Percentiles rank a stretch among this genome's conserved stretches.
Evolutionary conservation across 2,113 vertebrate species (phyloP).

Genomic region (Charina bottae): DNA sequence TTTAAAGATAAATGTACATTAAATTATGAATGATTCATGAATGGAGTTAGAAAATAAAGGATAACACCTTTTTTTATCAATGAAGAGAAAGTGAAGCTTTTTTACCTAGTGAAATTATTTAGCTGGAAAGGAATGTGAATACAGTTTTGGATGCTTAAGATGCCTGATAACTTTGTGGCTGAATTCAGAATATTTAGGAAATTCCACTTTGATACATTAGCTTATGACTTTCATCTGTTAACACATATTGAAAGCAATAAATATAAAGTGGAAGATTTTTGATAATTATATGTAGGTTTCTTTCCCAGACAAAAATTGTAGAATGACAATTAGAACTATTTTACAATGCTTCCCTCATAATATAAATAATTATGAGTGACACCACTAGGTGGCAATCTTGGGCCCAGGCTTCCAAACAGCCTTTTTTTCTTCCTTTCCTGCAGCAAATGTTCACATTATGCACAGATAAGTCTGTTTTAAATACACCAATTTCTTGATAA

Average conservation of each 20-base stretch:
- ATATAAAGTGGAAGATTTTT: neutral
- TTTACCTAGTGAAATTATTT: slow-evolving; percentile 58
- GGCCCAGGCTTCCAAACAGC: neutral
- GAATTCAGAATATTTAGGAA: slow-evolving; percentile 43
- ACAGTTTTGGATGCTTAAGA: slow-evolving; percentile 53
- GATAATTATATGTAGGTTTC: neutral
- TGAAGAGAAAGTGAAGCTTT: slow-evolving; percentile 57
- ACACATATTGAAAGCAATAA: neutral
- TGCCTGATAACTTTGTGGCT: slow-evolving; percentile 59
- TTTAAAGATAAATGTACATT: slow-evolving; percentile 55
- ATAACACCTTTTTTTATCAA: slow-evolving; percentile 64
- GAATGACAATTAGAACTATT: neutral
- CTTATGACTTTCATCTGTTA: neutral
- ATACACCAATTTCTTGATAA: neutral
- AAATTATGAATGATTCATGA: slow-evolving; percentile 72
- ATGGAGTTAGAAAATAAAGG: slow-evolving; percentile 60
- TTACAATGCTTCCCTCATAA: neutral
- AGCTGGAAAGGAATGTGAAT: slow-evolving; percentile 57
- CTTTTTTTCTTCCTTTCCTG: neutral
- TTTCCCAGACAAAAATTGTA: neutral
- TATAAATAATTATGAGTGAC: neutral
- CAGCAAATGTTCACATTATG: slow-evolving; percentile 12
- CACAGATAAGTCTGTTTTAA: neutral
- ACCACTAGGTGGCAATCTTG: slow-evolving; percentile 30
- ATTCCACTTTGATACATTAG: slow-evolving; percentile 34